Percentiles rank a stretch among this genome's conserved stretches.
phyloP scores from a whole-genome alignment of 2,797 vertebrate genomes.

The Octomys mimax region DNA sequence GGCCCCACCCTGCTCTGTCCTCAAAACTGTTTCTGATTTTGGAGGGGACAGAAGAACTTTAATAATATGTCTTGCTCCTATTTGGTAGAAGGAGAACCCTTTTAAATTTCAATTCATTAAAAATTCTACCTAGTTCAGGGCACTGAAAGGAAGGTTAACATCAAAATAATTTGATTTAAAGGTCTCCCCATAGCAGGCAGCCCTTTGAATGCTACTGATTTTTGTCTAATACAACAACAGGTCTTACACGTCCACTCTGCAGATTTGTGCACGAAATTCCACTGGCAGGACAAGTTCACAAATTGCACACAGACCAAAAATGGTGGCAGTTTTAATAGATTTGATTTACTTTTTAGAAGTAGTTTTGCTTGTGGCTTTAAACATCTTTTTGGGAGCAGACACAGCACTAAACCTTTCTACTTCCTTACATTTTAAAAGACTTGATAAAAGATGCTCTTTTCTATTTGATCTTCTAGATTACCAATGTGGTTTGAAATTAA shows the following conservation, averaged over 20 bases:
- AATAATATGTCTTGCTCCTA: background rate
- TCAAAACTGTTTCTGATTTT: background rate
- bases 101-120: constrained; percentile 34
- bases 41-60: background rate
- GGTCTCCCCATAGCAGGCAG: background rate
- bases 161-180: constrained; percentile 58
- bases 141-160: background rate
- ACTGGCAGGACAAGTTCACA: constrained; percentile 47
- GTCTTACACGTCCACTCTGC: background rate
- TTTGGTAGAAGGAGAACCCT: background rate
- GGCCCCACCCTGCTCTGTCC: background rate
- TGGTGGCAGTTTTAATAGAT: constrained; percentile 5
- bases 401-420: background rate
- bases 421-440: background rate
- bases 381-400: constrained; percentile 15
- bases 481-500: background rate
- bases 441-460: background rate
- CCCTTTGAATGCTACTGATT: constrained; percentile 47
- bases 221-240: constrained; percentile 39
- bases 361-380: background rate
- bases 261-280: constrained; percentile 3
- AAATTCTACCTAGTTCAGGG: constrained; percentile 12
- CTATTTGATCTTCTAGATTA: constrained; percentile 1
- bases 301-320: constrained; percentile 1
- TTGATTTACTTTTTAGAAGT: background rate